Evolutionary conservation across 2,888 invertebrate genomes (phyloP).

Genomic region (Spilarctia lutea): DNA sequence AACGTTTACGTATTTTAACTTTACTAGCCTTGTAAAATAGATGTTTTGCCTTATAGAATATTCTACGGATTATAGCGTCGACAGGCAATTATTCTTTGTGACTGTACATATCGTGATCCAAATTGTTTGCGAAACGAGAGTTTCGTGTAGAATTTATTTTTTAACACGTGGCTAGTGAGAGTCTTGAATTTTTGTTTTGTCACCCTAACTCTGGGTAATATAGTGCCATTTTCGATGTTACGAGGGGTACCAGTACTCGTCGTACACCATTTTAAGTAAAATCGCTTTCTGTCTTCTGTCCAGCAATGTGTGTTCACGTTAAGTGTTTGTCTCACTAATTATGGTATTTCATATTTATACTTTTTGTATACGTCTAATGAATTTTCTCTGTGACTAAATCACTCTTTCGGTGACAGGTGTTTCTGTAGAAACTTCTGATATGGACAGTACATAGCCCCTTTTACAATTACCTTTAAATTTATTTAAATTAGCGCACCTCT

Average conservation of each 20-base stretch:
- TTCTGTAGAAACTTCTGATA: slow-evolving; percentile 33
- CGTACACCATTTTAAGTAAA: slow-evolving; percentile 46
- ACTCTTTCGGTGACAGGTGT: slow-evolving; percentile 36
- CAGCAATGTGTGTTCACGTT: slow-evolving; percentile 52
- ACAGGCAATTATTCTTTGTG: slow-evolving; percentile 47
- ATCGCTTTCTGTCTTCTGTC: slow-evolving; percentile 51
- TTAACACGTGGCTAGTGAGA: slow-evolving; percentile 48
- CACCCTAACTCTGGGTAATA: slow-evolving; percentile 64
- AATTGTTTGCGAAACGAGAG: slow-evolving; percentile 55
- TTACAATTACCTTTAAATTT: slow-evolving; percentile 19
- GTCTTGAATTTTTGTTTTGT: slow-evolving; percentile 48
- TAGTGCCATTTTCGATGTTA: slow-evolving; percentile 77
- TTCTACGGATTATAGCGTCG: slow-evolving; percentile 33
- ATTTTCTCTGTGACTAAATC: slow-evolving; percentile 44
- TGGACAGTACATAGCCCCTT: slow-evolving; percentile 26
- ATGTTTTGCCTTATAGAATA: slow-evolving; percentile 24
- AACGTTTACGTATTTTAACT: slow-evolving; percentile 41
- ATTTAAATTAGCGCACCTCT: neutral
- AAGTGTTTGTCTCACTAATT: slow-evolving; percentile 41
- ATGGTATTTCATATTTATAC: slow-evolving; percentile 39
- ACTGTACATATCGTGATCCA: slow-evolving; percentile 64
- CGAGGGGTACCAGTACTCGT: slow-evolving; percentile 53
- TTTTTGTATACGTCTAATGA: slow-evolving; percentile 46
- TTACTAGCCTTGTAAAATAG: slow-evolving; percentile 46
- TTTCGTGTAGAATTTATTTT: slow-evolving; percentile 47